Base-by-base conservation (phyloP, 2,888 invertebrate species). In the Eupithecia subfuscata region DNA sequence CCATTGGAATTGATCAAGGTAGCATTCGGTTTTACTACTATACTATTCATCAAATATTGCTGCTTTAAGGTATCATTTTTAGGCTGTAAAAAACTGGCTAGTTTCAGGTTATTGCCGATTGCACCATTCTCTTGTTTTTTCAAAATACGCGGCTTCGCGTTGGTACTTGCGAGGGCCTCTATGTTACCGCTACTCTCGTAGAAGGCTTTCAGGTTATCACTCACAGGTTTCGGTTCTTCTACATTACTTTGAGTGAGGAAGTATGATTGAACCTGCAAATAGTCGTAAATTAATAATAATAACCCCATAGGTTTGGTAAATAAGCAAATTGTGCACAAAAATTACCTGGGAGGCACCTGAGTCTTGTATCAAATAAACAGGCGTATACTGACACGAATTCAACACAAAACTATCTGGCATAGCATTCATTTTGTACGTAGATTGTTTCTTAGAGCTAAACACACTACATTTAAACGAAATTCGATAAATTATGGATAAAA, bases 111-210 rank as follows among this genome's bases (percentile, higher is more conserved):
- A 74, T 93, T 94, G 7, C 90, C 90, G 8, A 89, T 85, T n/a
- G 87, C 79, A 78, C 87, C 85, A 37, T 81, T 83, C 71, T 91
- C 91, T 71, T 86, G 84, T 81, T 89, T 92, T 77, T 88, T 92
- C 16, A 91, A 76, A 76, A 88, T 86, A 76, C 87, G 86, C 22
- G 90, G 89, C 75, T 88, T 90, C 0, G 82, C 71, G 78, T 82
- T 82, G 72, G 80, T 86, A 34, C 88, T 87, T 64, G 86, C 82
- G 60, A 88, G 81, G 75, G 89, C 90, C 82, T 93, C 94, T 72
- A 94, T 87, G 83, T 92, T 93, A 80, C 93, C 94, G 89, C 94
- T 94, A 86, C 89, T 95, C 88, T 95, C 94, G 82, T 94, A 95
- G 84, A 93, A 95, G 77, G 89, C 88, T 90, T 93, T 94, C 86